Base-by-base conservation (phyloP, 2,797 vertebrate genomes). In the Acanthiza pusilla region DNA sequence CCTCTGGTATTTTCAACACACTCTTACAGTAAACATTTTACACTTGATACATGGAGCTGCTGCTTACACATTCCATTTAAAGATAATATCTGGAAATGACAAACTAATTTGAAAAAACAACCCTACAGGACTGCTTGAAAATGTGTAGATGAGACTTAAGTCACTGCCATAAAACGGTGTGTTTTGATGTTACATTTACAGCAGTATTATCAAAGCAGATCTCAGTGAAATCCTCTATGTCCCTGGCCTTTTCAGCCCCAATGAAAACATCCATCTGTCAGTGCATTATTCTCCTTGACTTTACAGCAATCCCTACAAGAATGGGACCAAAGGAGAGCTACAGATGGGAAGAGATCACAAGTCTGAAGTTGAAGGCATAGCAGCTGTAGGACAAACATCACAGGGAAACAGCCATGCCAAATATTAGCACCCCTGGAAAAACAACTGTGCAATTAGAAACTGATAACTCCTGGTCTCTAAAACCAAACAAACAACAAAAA, bases 1-100 rank as follows among this genome's bases (percentile, higher is more conserved):
- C 72, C 50, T 79, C 85, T 88, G 68, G 7, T 40, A 66, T 57
- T 83, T 85, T 58, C 78, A 84, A 66, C 65, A 76, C n/a, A 38
- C 81, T 79, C 88, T 89, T 45, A 82, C 58, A 79, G 91, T 68
- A 91, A 91, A 96, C 78, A 79, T 71, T 50, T 94, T 53, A 80
- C 79, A 93, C 55, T n/a, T 29, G 63, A 77, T 55, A 71, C 34
- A 34, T 7, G 3, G 83, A 89, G 42, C 66, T 85, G 62, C 50
- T 71, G 40, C 34, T 91, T 36, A 88, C 53, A 86, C 51, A 18
- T 81, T 93, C 71, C n/a, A 73, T 63, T 96, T 61, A 67, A 80
- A 90, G 57, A 86, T 18, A 85, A 48, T 40, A 81, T 42, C 78
- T 1, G 10, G 80, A 86, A 91, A 48, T 71, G 32, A 74, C 27